Percentiles rank a stretch among this genome's conserved stretches.
Conservation (phyloP, 1,140 invertebrate species). For the Tetraneura akinire region DNA sequence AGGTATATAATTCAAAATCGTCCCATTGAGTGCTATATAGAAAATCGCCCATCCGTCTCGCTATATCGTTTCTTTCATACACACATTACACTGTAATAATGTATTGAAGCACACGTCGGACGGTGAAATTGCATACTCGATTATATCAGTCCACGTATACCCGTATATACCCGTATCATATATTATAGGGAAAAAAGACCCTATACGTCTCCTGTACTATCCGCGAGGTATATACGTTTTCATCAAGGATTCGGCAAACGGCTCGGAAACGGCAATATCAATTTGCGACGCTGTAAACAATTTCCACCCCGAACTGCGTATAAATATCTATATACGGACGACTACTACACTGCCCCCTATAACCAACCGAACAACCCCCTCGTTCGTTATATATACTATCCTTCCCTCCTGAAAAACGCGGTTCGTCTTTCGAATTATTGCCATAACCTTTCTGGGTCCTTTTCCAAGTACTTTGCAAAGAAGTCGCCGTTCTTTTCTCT, state of each 20-base stretch:
- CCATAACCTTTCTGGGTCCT: slow-evolving; percentile 39
- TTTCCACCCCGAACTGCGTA: neutral
- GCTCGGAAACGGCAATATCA: slow-evolving; percentile 47
- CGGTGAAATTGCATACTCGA: slow-evolving; percentile 10
- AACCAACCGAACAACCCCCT: neutral
- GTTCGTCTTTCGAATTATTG: slow-evolving; percentile 30
- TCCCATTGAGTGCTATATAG: slow-evolving; percentile 29
- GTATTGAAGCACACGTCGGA: too few relatives aligned
- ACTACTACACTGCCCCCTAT: neutral
- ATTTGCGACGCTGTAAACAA: slow-evolving; percentile 50
- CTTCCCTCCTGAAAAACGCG: neutral
- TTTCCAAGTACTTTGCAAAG: neutral
- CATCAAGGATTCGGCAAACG: slow-evolving; percentile 42
- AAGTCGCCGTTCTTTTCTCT: neutral
- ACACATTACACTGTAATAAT: too few relatives aligned
- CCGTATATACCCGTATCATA: neutral
- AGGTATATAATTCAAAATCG: neutral
- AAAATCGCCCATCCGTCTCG: slow-evolving; percentile 27
- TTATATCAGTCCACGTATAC: neutral
- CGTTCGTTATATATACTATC: neutral
- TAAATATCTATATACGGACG: too few relatives aligned
- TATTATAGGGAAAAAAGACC: slow-evolving; percentile 3
- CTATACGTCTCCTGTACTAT: neutral
- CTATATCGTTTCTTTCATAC: neutral
- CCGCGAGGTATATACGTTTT: slow-evolving; percentile 11